Conservation (phyloP, 2,888 invertebrate genomes). For the Leptinotarsa rubiginosa region DNA sequence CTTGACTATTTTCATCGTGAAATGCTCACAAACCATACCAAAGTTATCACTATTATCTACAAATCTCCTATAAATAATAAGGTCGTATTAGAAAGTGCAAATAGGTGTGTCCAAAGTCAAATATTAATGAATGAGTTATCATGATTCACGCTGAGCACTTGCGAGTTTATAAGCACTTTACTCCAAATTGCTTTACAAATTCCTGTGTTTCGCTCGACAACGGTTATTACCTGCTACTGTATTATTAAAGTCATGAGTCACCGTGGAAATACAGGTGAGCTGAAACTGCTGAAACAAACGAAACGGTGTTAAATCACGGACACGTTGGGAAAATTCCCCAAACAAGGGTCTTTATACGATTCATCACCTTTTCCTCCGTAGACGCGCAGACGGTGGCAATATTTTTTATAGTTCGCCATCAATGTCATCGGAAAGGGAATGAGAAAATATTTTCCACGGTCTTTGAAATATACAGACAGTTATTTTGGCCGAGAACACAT, state of each 20-base stretch:
- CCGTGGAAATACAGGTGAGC: slow-evolving; percentile 56
- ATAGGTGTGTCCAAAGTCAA: slow-evolving; percentile 43
- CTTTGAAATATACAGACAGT: slow-evolving; percentile 8
- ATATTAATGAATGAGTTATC: slow-evolving; percentile 52
- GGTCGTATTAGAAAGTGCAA: slow-evolving; percentile 44
- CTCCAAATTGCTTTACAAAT: slow-evolving; percentile 50
- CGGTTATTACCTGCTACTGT: slow-evolving; percentile 54
- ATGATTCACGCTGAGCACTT: slow-evolving; percentile 48
- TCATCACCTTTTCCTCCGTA: slow-evolving; percentile 36
- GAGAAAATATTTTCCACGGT: slow-evolving; percentile 1
- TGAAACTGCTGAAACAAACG: slow-evolving; percentile 42
- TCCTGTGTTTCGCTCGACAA: slow-evolving; percentile 50
- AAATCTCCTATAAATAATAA: slow-evolving; percentile 15
- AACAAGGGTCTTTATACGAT: slow-evolving; percentile 40
- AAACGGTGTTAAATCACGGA: slow-evolving; percentile 54
- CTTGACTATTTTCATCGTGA: neutral
- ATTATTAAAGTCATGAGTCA: slow-evolving; percentile 58
- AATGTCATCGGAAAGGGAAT: slow-evolving; percentile 13
- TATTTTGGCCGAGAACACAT: slow-evolving; percentile 6
- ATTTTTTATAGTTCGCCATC: slow-evolving; percentile 32
- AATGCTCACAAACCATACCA: neutral
- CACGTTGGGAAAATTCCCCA: slow-evolving; percentile 43
- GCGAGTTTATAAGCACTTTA: slow-evolving; percentile 50
- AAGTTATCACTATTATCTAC: neutral
- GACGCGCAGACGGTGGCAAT: slow-evolving; percentile 29